Percentiles rank a stretch among this genome's conserved stretches.
phyloP scores from a whole-genome alignment of 1,140 invertebrate species.

The Sycophaga agraensis region DNA sequence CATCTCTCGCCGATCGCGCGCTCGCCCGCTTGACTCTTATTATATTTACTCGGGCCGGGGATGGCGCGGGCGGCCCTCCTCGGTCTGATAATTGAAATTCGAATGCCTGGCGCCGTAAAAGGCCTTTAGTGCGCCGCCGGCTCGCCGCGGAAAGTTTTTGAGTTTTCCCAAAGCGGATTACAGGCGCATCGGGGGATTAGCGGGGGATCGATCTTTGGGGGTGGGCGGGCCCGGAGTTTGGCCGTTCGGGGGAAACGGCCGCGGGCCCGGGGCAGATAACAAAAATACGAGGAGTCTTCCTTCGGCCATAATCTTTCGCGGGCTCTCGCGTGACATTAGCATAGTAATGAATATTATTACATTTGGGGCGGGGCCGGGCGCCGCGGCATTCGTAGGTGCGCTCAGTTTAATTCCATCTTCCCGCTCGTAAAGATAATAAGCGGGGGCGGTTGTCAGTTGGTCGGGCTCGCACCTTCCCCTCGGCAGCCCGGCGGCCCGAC shows the following conservation, averaged over 20 bases:
- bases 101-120: too few species aligned
- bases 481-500: background rate
- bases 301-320: slow-evolving; percentile 48
- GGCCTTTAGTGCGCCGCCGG: too few species aligned
- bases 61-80: too few species aligned
- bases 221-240: background rate
- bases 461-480: background rate
- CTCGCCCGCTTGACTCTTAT: too few species aligned
- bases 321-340: slow-evolving; percentile 53
- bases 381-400: slow-evolving; percentile 46
- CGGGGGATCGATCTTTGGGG: too few species aligned
- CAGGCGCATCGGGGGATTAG: too few species aligned
- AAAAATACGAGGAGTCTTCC: slow-evolving; percentile 57
- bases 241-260: background rate
- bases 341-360: slow-evolving; percentile 62
- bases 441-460: slow-evolving; percentile 42
- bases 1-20: too few species aligned
- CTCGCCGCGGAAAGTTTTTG: too few species aligned
- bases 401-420: slow-evolving; percentile 60
- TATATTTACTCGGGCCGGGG: too few species aligned
- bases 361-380: too few species aligned
- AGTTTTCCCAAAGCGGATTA: too few species aligned
- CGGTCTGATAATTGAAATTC: too few species aligned
- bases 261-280: slow-evolving; percentile 44
- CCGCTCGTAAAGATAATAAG: slow-evolving; percentile 60